These are phyloP conservation scores for Hippopotamus amphibius DNA, from an alignment of 2,113 vertebrate species.

Conservation along the genomic window DNA sequence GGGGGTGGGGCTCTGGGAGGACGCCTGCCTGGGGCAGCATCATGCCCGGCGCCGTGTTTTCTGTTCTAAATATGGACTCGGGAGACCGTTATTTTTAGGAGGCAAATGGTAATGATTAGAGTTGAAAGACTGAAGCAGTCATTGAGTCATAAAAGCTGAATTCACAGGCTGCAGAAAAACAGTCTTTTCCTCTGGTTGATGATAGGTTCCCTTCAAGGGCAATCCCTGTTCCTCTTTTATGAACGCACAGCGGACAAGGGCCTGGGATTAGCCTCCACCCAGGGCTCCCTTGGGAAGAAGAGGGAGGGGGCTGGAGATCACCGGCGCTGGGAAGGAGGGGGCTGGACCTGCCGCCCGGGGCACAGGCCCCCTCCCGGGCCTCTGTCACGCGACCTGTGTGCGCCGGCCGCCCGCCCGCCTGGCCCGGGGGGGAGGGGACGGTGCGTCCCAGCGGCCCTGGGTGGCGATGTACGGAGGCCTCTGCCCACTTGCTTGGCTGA, in stretches of 20 bases:
- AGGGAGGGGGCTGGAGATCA: constrained; percentile 54
- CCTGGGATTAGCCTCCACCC: constrained; percentile 79
- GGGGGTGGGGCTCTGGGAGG: background rate
- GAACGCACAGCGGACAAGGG: constrained; percentile 80
- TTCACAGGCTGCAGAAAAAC: constrained; percentile 82
- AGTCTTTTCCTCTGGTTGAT: constrained; percentile 85
- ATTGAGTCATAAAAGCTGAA: constrained; percentile 85
- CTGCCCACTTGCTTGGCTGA: background rate
- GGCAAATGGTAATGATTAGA: constrained; percentile 87
- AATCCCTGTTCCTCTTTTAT: constrained; percentile 82
- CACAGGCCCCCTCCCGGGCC: background rate
- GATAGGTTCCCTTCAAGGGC: constrained; percentile 84
- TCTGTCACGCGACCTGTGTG: rapidly evolving
- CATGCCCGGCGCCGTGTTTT: constrained; percentile 68
- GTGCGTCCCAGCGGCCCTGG: background rate
- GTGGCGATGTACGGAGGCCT: background rate
- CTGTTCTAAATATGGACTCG: constrained; percentile 79
- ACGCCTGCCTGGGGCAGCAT: background rate
- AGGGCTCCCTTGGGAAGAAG: constrained; percentile 77
- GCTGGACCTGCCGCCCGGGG: constrained; percentile 50
- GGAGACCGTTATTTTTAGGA: constrained; percentile 85
- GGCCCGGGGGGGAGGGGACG: rapidly evolving
- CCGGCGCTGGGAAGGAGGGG: background rate
- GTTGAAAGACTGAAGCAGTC: constrained; percentile 81
- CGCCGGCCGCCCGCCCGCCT: too few species aligned